Evolutionary conservation across 2,113 vertebrate genomes (phyloP), one percentile per base, ranked within the genome.

Genomic region (Scomber scombrus): DNA sequence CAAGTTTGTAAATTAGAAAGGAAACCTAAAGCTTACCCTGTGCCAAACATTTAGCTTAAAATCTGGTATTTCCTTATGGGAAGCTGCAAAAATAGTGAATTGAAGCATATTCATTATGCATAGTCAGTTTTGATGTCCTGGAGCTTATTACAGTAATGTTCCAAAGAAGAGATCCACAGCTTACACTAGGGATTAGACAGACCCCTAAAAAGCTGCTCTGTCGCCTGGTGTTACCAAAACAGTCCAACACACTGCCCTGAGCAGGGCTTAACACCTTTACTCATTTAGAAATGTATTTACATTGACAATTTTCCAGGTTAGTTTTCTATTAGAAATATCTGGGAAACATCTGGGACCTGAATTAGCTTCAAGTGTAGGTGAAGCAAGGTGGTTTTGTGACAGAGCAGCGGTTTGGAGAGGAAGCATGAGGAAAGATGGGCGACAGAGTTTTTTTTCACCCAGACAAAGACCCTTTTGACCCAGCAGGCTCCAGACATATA

Each of bases 401-500:
- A 70, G 85, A 77, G 58, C 40, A 67, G 68, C 3, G 19, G 51
- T 85, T 75, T 55, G 23, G 47, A 78, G 8, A 46, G 14, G 57
- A 66, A 64, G 76, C 58, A 31, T 16, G 69, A 84, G 84, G 66
- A 87, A 83, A 86, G 89, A 92, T 72, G 71, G 74, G 77, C 51
- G 61, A 85, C 81, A 64, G 57, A 34, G 60, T 75, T 80, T 81
- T 63, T 55, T 73, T 71, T 72, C 55, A 21, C 21, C 63, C 49
- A 69, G 43, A 93, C 85, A 93, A 91, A 93, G 89, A 64, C 83
- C 66, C 86, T 82, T 84, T 88, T 88, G 79, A 88, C 62, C 57
- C 75, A 55, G 68, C 64, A 50, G 88, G 69, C 82, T 86, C 80
- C 84, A 88, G 83, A 84, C 67, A 69, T 50, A 11, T 69, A n/a